Percentiles rank a stretch among this genome's conserved stretches.
These are phyloP conservation scores for Sebastes hubbsi DNA, from an alignment of 2,797 vertebrate species.

Conservation along the genomic window DNA sequence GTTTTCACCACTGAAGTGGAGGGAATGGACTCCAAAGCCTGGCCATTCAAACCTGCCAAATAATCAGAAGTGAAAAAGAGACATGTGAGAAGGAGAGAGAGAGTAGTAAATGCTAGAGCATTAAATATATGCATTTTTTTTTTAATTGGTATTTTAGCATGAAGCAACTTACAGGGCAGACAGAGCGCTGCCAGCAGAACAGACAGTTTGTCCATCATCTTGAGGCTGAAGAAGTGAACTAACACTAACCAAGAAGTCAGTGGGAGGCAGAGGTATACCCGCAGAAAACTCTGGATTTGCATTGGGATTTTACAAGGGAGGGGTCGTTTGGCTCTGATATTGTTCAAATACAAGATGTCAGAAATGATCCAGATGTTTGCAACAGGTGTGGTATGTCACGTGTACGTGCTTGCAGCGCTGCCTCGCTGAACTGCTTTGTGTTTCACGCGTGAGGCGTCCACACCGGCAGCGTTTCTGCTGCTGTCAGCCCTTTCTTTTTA, in stretches of 20 bases:
- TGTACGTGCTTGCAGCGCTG: too few species aligned
- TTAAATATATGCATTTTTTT: neutral
- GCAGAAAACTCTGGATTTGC: constrained; percentile 8
- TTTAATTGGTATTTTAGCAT: neutral
- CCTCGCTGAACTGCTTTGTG: too few species aligned
- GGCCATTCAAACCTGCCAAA: constrained; percentile 17
- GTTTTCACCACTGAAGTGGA: constrained; percentile 23
- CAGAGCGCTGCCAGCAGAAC: constrained; percentile 23
- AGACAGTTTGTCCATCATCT: constrained; percentile 23
- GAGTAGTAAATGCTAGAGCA: neutral
- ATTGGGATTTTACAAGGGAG: neutral
- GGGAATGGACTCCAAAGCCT: constrained; percentile 41
- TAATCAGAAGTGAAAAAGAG: neutral
- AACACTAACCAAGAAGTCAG: neutral
- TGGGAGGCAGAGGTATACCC: neutral
- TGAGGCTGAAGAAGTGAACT: constrained; percentile 8
- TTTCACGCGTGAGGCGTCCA: too few species aligned
- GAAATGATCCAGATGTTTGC: too few species aligned
- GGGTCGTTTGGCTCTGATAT: neutral
- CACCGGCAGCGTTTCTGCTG: too few species aligned
- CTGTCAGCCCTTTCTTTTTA: too few species aligned
- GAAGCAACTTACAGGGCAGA: constrained; percentile 27
- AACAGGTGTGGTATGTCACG: too few species aligned
- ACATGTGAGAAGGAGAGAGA: fast-evolving
- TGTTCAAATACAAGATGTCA: neutral